Evolutionary conservation across 1,140 invertebrate genomes (phyloP).

Genomic region (Bombus ignitus): DNA sequence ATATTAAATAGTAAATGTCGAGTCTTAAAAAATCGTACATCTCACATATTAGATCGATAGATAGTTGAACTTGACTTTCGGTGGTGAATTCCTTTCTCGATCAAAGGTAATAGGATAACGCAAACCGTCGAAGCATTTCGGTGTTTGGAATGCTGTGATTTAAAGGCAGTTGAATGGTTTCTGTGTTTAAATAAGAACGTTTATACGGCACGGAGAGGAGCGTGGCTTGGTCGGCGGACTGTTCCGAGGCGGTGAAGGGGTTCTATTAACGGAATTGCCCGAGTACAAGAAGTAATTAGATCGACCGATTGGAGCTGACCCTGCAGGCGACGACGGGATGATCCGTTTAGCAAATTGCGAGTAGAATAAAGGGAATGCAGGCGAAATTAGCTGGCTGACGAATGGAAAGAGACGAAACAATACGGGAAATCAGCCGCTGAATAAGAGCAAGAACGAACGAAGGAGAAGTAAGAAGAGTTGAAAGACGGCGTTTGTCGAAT

Average conservation of each 20-base stretch:
- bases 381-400: not conserved
- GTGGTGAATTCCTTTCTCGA: no score
- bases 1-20: no score
- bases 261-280: slow-evolving; percentile 12
- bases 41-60: not conserved
- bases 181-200: not conserved
- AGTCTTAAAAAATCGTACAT: not conserved
- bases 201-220: not conserved
- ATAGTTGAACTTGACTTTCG: not conserved
- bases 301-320: slow-evolving; percentile 18
- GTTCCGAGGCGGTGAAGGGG: not conserved
- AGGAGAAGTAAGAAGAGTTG: not conserved
- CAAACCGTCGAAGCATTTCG: not conserved
- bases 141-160: not conserved
- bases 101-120: not conserved
- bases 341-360: not conserved
- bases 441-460: no score
- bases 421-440: not conserved
- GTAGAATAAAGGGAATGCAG: no score
- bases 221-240: not conserved
- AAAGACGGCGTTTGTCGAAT: not conserved
- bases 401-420: not conserved
- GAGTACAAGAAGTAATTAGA: slow-evolving; percentile 1
- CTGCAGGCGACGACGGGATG: not conserved
- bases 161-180: not conserved